Conservation (phyloP, 1,140 invertebrate species). For the Formica selysi region DNA sequence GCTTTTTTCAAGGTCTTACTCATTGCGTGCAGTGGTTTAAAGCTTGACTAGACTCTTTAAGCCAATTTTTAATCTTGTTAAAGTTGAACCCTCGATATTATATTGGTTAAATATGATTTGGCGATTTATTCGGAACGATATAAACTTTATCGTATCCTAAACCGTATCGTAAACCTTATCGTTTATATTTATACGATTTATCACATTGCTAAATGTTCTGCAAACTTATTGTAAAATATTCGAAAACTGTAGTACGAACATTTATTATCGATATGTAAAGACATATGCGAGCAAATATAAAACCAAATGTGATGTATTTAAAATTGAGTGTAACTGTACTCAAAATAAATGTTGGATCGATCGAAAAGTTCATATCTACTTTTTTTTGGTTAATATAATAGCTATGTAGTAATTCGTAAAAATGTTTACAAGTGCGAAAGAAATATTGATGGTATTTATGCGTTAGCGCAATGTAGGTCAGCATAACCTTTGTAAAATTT, state of each 20-base stretch:
- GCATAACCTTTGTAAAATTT: slow-evolving; percentile 32
- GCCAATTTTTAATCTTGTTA: background rate
- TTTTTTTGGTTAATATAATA: background rate
- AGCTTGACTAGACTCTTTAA: background rate
- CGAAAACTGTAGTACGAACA: background rate
- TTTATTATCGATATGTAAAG: background rate
- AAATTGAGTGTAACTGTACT: background rate
- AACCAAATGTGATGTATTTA: background rate
- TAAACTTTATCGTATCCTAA: too few relatives aligned
- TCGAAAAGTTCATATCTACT: background rate
- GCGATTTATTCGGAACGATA: background rate
- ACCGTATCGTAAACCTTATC: too few relatives aligned
- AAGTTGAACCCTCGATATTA: background rate
- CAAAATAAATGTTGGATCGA: background rate
- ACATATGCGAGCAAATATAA: background rate
- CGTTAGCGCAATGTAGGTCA: slow-evolving; percentile 23
- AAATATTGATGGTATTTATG: slow-evolving; percentile 31
- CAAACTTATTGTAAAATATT: background rate
- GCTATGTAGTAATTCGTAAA: background rate
- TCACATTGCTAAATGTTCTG: background rate
- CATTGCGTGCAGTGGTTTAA: background rate
- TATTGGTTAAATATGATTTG: background rate
- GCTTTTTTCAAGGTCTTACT: slow-evolving; percentile 23
- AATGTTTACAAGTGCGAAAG: background rate
- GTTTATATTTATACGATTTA: too few relatives aligned